A percentile compares a stretch with the other conserved stretches of the same genome.
phyloP scores from a whole-genome alignment of 2,888 invertebrate species.

The Microctonus brassicae region DNA sequence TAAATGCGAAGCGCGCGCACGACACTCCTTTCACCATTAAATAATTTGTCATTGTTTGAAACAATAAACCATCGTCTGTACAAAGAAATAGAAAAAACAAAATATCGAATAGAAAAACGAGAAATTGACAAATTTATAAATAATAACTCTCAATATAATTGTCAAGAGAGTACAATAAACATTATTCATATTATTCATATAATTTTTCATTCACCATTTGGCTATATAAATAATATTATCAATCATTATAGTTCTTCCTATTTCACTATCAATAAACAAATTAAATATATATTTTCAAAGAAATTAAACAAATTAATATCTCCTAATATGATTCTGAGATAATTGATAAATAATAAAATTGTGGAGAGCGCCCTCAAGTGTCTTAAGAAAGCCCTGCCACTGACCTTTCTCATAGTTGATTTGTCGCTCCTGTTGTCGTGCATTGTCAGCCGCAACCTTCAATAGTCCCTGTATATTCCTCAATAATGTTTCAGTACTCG shows the following conservation, averaged over 20 bases:
- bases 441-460: slow-evolving; percentile 98
- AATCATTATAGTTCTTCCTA: too few species aligned
- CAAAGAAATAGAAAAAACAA: neutral
- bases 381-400: slow-evolving; percentile 69
- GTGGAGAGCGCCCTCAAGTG: slow-evolving; percentile 68
- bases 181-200: slow-evolving; percentile 1
- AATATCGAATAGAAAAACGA: slow-evolving; percentile 25
- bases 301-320: slow-evolving; percentile 54
- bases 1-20: slow-evolving; percentile 28
- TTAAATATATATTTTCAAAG: too few species aligned
- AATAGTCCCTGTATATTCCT: slow-evolving; percentile 96
- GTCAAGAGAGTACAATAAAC: neutral
- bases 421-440: slow-evolving; percentile 95
- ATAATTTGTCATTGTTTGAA: slow-evolving; percentile 40
- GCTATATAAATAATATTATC: too few species aligned
- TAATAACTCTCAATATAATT: neutral
- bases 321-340: slow-evolving; percentile 66
- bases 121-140: neutral
- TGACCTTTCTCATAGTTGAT: slow-evolving; percentile 97
- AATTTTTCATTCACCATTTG: neutral
- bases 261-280: too few species aligned
- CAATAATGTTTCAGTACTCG: slow-evolving; percentile 93
- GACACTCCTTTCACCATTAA: slow-evolving; percentile 35
- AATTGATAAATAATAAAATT: slow-evolving; percentile 69
- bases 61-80: slow-evolving; percentile 4